These are phyloP conservation scores for Enteromius thamalakanensis DNA, from an alignment of 2,797 vertebrate genomes.

Conservation along the genomic window DNA sequence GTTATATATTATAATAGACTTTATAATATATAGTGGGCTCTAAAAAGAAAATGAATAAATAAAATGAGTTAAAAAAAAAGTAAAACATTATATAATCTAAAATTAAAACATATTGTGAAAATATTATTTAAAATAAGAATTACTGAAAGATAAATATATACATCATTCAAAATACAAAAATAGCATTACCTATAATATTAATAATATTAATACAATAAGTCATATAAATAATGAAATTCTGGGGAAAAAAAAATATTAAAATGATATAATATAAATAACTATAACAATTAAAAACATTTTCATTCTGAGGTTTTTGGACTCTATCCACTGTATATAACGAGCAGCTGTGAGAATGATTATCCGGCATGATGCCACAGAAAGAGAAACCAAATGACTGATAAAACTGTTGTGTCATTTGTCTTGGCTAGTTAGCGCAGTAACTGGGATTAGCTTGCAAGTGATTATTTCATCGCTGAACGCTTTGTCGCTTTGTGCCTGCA, in stretches of 20 bases:
- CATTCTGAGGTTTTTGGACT: not conserved
- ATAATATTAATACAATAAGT: not conserved
- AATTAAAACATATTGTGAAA: not conserved
- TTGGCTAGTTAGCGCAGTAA: slow-evolving; percentile 1
- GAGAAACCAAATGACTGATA: not conserved
- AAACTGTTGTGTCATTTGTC: slow-evolving; percentile 6
- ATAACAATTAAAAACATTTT: not conserved
- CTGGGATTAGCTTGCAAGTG: not conserved
- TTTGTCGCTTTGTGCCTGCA: not conserved
- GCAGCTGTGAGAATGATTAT: not conserved
- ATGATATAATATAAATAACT: not conserved
- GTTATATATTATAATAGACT: not conserved
- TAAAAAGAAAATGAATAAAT: not conserved
- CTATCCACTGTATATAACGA: not conserved
- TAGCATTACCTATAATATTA: not conserved
- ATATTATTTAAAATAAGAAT: not conserved
- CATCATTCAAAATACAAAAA: not conserved
- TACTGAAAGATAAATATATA: not conserved
- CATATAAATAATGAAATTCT: not conserved
- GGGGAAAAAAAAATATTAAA: not conserved
- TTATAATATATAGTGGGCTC: not conserved
- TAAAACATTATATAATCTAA: too few relatives aligned
- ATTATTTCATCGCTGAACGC: not conserved
- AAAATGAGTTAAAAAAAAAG: not conserved
- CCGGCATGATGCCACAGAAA: not conserved